These are phyloP conservation scores for Sminthurides aquaticus DNA, from an alignment of 2,888 invertebrate genomes.

Conservation along the genomic window DNA sequence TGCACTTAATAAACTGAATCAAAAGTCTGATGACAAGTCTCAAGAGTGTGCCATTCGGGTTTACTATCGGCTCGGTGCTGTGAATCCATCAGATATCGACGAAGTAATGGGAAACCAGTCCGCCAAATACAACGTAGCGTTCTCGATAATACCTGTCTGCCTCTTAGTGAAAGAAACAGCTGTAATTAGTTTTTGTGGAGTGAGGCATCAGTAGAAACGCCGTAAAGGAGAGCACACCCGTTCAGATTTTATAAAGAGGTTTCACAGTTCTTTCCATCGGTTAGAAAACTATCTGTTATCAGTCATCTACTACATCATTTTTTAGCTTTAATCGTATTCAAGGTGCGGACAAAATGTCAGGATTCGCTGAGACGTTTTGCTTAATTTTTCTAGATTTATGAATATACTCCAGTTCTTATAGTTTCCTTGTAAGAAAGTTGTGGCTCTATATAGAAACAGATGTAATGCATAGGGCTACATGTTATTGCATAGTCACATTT, in stretches of 20 bases:
- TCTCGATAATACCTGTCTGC: conserved; percentile 69
- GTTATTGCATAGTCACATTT: too few species aligned
- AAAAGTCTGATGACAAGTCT: conserved; percentile 46
- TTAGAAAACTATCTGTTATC: too few species aligned
- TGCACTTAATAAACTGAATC: conserved; percentile 50
- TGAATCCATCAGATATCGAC: conserved; percentile 49
- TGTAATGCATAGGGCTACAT: too few species aligned
- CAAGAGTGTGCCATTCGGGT: conserved; percentile 67
- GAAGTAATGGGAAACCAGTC: conserved; percentile 45
- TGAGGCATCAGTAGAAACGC: conserved; percentile 66
- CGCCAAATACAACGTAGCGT: conserved; percentile 54
- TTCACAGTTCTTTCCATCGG: neutral
- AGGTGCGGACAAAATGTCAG: too few species aligned
- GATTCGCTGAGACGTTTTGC: too few species aligned
- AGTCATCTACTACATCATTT: too few species aligned
- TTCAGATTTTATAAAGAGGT: neutral
- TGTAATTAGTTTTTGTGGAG: conserved; percentile 73
- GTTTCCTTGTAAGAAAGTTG: too few species aligned
- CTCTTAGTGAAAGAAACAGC: conserved; percentile 73
- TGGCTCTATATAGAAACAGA: too few species aligned
- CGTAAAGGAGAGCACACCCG: too few species aligned
- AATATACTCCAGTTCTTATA: too few species aligned
- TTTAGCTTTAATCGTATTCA: too few species aligned
- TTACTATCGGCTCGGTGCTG: conserved; percentile 63
- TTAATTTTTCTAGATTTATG: too few species aligned